A percentile compares a stretch with the other conserved stretches of the same genome.
These are phyloP conservation scores for Neodiprion pinetum DNA, from an alignment of 1,140 invertebrate species.

Conservation along the genomic window DNA sequence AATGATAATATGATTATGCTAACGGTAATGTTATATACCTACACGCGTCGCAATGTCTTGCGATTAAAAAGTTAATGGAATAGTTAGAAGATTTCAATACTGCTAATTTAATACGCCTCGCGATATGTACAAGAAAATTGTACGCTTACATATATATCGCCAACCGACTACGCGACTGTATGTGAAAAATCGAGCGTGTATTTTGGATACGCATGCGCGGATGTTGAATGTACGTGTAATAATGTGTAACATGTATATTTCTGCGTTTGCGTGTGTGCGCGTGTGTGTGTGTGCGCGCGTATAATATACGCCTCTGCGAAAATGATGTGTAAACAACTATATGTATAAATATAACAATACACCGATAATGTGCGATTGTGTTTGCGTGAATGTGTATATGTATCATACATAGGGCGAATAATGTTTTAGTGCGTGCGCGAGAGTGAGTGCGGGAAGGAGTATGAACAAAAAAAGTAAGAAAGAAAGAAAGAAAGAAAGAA, in stretches of 20 bases:
- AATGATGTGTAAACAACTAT: conserved; percentile 40
- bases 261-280: too few species aligned
- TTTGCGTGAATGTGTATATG: conserved; percentile 24
- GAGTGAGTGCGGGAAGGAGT: not conserved
- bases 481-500: not conserved
- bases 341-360: conserved; percentile 31
- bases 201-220: too few species aligned
- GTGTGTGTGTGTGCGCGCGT: too few species aligned
- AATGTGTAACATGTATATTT: too few species aligned
- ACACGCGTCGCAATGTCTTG: too few species aligned
- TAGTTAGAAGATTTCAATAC: not conserved
- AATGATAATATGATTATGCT: not conserved
- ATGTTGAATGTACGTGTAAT: too few species aligned
- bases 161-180: not conserved
- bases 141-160: not conserved
- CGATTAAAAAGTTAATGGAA: not conserved
- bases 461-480: not conserved
- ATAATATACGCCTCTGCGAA: too few species aligned
- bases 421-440: not conserved
- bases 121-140: not conserved
- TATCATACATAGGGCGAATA: not conserved
- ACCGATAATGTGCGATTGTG: not conserved
- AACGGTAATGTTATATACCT: too few species aligned
- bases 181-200: not conserved
- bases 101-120: not conserved